phyloP scores from a whole-genome alignment of 2,113 vertebrate species.

The Cinclus cinclus region DNA sequence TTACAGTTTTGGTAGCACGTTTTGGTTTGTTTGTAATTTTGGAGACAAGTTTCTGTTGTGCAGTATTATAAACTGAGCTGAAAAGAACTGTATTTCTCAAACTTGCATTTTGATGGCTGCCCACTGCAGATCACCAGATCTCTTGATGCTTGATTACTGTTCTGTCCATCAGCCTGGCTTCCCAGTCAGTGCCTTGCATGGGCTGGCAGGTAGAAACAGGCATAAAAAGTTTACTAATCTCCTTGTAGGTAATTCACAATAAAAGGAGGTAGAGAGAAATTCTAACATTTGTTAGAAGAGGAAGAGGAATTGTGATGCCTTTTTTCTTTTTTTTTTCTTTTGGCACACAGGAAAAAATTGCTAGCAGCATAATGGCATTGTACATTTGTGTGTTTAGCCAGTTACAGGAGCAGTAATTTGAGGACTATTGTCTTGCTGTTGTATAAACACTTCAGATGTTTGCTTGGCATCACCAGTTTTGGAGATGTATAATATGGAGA shows the following conservation, averaged over 20 bases:
- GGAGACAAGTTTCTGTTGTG: not conserved
- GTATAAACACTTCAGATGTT: conserved; percentile 39
- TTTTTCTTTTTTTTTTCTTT: not conserved
- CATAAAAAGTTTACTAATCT: not conserved
- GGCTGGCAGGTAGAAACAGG: not conserved
- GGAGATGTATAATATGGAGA: conserved; percentile 23
- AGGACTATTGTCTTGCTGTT: conserved; percentile 49
- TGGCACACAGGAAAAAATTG: not conserved
- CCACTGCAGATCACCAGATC: not conserved
- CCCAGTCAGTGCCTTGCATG: not conserved
- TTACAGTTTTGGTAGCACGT: not conserved
- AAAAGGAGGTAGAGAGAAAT: not conserved
- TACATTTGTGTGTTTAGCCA: conserved; percentile 15
- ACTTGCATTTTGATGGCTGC: not conserved
- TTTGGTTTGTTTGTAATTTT: not conserved
- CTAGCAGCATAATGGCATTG: conserved; percentile 7
- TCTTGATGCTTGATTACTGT: not conserved
- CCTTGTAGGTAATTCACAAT: not conserved
- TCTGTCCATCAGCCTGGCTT: not conserved
- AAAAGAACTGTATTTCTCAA: not conserved
- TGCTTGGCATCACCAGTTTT: not conserved
- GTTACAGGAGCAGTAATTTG: conserved; percentile 38
- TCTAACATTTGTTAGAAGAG: not conserved
- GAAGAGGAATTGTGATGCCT: not conserved
- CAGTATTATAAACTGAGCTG: not conserved